Evolutionary conservation across 2,797 vertebrate species (phyloP), one percentile per base, ranked within the genome.

Genomic region (Mallotus villosus): DNA sequence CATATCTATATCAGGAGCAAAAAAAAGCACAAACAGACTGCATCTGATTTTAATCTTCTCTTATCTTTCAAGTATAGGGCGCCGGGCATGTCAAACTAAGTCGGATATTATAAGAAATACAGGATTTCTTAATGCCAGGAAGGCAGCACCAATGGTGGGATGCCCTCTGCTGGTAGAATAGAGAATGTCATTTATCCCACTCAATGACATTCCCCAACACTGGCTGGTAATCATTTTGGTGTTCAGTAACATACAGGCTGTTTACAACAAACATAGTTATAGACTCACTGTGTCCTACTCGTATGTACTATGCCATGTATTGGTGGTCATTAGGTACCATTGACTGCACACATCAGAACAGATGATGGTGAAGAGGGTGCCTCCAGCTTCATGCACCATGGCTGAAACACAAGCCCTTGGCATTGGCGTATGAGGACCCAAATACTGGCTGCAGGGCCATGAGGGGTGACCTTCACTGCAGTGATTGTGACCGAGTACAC

Each of bases 91-190:
- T 41, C 2, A 12, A 41, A 41, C 37, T 41, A 41, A 12, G 37
- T 11, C 1, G 9, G 37, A 12, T 41, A 41, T 41, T 41, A 41
- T 12, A 41, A 9, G 8, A 41, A 41, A 11, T 41, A 41, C 37
- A 41, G 37, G 37, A 41, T 41, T 41, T 41, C 37, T 41, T 41
- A 2, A 41, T 11, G 8, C 8, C 37, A 41, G 9, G 37, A 41
- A 41, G 37, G 11, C 6, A 81, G 72, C 75, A 73, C 68, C 86
- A 9, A 79, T 74, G 68, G 63, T 51, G 70, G 71, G 84, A 86
- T 88, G 88, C 89, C 84, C 82, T 88, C 90, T 57, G 76, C 81
- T 88, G 90, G 88, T 0, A 6, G 9, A 71, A 81, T 19, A 19
- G 2, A 49, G 84, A 14, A 22, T 21, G 8, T 65, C n/a, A 63